Conservation (phyloP, 2,113 vertebrate genomes). For the Calyptommatus sinebrachiatus region DNA sequence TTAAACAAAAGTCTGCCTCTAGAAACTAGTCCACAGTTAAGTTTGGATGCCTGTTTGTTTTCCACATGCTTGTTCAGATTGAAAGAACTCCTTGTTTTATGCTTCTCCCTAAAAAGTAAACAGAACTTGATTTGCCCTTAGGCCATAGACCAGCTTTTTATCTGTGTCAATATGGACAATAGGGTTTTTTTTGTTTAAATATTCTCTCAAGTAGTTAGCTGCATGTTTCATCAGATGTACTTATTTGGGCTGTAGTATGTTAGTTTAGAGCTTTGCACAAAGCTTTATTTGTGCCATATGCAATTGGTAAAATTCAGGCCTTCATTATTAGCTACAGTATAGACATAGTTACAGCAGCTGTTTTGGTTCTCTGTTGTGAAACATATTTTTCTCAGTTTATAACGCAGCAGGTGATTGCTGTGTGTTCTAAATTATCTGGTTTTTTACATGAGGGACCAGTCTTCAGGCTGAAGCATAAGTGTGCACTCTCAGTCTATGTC, state of each 20-base stretch:
- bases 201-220: background rate
- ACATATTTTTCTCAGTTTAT: background rate
- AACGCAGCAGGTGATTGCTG: background rate
- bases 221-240: background rate
- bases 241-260: background rate
- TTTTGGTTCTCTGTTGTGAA: background rate
- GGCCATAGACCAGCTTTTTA: background rate
- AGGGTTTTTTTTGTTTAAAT: slow-evolving; percentile 9
- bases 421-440: background rate
- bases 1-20: no score
- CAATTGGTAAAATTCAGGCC: background rate
- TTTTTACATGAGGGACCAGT: background rate
- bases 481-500: background rate
- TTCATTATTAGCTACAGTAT: background rate
- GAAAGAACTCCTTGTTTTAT: slow-evolving; percentile 5
- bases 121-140: background rate
- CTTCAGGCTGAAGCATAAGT: background rate
- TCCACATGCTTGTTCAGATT: background rate
- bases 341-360: background rate
- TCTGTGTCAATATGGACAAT: background rate
- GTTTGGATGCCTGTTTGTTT: background rate
- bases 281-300: background rate
- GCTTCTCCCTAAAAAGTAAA: background rate
- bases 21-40: no score
- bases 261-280: background rate